Base-by-base conservation (phyloP, 1,140 invertebrate genomes). In the Hesperophylax magnus region DNA sequence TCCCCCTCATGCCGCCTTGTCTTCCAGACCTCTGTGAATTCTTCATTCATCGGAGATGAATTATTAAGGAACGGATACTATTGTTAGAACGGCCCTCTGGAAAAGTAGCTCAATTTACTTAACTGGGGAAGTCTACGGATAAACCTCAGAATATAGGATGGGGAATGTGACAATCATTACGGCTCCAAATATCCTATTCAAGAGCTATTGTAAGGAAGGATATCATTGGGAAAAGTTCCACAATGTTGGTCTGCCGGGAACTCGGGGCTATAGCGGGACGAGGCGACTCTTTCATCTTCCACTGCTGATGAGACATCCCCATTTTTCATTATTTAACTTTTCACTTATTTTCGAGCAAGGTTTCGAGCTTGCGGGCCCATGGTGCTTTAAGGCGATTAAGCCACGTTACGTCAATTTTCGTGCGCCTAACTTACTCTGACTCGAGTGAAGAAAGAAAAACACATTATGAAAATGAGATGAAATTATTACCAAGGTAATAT, bases 111-210 rank as follows among this genome's bases (percentile, higher is more conserved):
- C 78, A 75, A 80, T 80, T 80, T 63, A 80, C 78, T 80, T 65
- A 80, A 76, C 71, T 67, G 52, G 72, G 39, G 18, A 75, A 80
- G 71, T 75, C 58, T 58, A 54, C 31, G 60, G 34, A 74, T 27
- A 63, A 80, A 67, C 39, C 18, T 22, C 39, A 31, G 11, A n/a
- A 80, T 71, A 80, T 80, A 65, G 27, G 71, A 65, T 31, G 71
- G 71, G 34, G 67, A 75, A 80, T 80, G 78, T 67, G 60, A 80
- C 78, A 80, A 75, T 80, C 78, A 80, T 80, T 54, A 75, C n/a
- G 56, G 20, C 7, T 17, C 34, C 31, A 31, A 76, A 60, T 63
- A 17, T 31, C 24, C 54, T 74, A 53, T 74, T 74, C 71, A 53
- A 22, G n/a, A 54, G n/a, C 53, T 61, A 76, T 63, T 76, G 74